Evolutionary conservation across 1,140 invertebrate species (phyloP), one percentile per base, ranked within the genome.

Genomic region (Thaumatotibia leucotreta): DNA sequence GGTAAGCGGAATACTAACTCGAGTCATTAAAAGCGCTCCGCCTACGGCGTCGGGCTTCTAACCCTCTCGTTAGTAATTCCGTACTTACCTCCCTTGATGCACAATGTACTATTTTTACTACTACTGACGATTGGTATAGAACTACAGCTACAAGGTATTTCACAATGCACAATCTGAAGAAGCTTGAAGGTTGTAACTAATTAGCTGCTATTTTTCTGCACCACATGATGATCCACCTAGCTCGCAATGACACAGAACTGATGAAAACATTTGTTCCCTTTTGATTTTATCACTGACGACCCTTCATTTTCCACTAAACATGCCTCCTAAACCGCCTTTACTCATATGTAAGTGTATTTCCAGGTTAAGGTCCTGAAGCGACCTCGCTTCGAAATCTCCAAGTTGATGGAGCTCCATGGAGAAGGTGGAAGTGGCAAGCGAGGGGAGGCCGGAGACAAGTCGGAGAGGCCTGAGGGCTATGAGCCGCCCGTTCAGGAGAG

Each of bases 361-460:
- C 76, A 96, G 95, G 98, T 99, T 0, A 99, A 99, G 92, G 98
- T 99, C 58, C 92, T 99, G 86, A 99, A 99, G 93, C 99, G 99
- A 91, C 99, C 99, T 4, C 96, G 98, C 76, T 99, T 99, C 88
- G 99, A 99, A 87, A 92, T 99, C 67, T 96, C 96, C 68, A 99
- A 99, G 91, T 91, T 99, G 58, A 93, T 99, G 90, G 99, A 99
- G 83, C 92, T 99, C 64, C 99, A 99, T 81, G 98, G 99, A 77
- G 96, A 96, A 64, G 94, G 94, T 8, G 94, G 95, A 23, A 92
- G 93, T 9, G 94, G 95, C 64, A 93, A 93, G 58, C 93, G 94
- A 1, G 94, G 95, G 63, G 93, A 93, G 66, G 96, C 94, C n/a
- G 97, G 98, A 77, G 97, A 97, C 61, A 95, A 96, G 50, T 95